These are phyloP conservation scores for Cephalopholis sonnerati DNA, from an alignment of 2,113 vertebrate genomes.

Conservation along the genomic window DNA sequence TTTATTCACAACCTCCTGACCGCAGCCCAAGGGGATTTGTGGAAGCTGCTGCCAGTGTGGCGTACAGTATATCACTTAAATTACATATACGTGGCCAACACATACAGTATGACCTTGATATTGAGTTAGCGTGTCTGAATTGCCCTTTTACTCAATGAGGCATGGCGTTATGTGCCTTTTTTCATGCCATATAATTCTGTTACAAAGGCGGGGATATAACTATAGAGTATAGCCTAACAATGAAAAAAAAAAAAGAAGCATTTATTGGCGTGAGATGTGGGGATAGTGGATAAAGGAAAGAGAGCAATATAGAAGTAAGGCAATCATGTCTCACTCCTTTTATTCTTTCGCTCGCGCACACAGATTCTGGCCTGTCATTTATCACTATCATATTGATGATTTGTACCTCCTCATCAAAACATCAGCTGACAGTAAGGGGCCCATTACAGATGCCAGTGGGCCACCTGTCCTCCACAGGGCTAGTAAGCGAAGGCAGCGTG, in stretches of 20 bases:
- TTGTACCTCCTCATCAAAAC: conserved; percentile 37
- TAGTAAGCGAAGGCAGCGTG: conserved; percentile 46
- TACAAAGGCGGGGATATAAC: neutral
- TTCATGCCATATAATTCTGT: conserved; percentile 3
- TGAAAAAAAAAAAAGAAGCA: neutral
- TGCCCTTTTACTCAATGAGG: conserved; percentile 37
- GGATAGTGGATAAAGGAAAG: neutral
- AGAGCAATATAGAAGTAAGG: neutral
- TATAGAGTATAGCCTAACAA: neutral
- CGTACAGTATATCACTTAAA: conserved; percentile 16
- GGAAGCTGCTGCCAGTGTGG: conserved; percentile 15
- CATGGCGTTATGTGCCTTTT: conserved; percentile 4
- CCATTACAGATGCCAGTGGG: conserved; percentile 38
- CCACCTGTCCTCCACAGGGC: conserved; percentile 65
- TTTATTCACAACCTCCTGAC: conserved; percentile 36
- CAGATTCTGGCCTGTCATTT: conserved; percentile 11
- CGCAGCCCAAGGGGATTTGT: conserved; percentile 40
- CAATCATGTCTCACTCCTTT: neutral
- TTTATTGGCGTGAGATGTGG: conserved; percentile 2
- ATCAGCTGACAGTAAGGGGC: conserved; percentile 39
- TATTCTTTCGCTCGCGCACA: neutral
- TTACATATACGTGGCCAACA: conserved; percentile 10
- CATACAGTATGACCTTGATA: conserved; percentile 47
- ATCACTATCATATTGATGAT: conserved; percentile 39
- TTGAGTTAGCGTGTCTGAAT: conserved; percentile 5